Evolutionary conservation across 2,888 invertebrate genomes (phyloP), one percentile per base, ranked within the genome.

Genomic region (Alsophila aescularia): DNA sequence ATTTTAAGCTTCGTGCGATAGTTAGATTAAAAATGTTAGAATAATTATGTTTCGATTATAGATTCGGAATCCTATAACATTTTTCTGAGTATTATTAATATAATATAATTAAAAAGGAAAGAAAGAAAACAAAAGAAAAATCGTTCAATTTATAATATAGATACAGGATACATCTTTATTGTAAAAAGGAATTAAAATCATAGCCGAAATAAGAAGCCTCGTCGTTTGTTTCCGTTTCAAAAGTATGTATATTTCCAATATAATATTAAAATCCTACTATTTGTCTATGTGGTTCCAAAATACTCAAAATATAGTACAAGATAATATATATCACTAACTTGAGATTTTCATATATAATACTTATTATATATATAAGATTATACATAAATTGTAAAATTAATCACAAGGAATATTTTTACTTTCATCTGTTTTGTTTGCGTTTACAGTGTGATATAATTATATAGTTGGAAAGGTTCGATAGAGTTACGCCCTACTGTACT

Each of bases 81-180:
- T n/a, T n/a, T n/a, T n/a, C n/a, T n/a, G n/a, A n/a, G n/a, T n/a
- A n/a, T n/a, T n/a, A n/a, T n/a, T n/a, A n/a, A n/a, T n/a, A n/a
- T n/a, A n/a, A n/a, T n/a, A n/a, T 24, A 24, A 1, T 1, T 24
- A 29, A 10, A 21, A 40, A 29, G 14, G 21, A 13, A 31, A 13
- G 18, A 41, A 45, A 49, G 35, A 44, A 44, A 54, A 49, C 44
- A 27, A 24, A 1, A 24, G 5, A 5, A 4, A 18, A 18, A 5
- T 4, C 18, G 2, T 18, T 18, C 2, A n/a, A n/a, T n/a, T 5
- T 5, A 18, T 2, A 18, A 4, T 44, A 18, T 27, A 16, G 27
- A 52, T 31, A 32, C 13, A 34, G 83, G 83, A 86, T 85, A 87
- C 86, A 87, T 85, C 85, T 87, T 87, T 87, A 85, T 83, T 87